Percentiles rank a stretch among this genome's conserved stretches.
phyloP scores from a whole-genome alignment of 2,888 invertebrate species.

The Apotomis capreana region DNA sequence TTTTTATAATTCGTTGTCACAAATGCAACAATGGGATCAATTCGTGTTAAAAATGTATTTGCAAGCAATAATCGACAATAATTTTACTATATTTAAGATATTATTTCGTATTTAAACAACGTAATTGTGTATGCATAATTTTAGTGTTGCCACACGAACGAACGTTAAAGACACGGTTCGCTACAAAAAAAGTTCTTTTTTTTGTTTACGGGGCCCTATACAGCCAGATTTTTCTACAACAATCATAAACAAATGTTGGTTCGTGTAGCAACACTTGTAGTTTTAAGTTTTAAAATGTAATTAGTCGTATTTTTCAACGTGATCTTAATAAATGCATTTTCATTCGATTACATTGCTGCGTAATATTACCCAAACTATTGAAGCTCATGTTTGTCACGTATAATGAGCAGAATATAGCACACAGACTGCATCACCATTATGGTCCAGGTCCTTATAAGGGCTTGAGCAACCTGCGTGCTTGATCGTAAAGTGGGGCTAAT shows the following conservation, averaged over 20 bases:
- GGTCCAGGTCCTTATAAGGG: too few relatives aligned
- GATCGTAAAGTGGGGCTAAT: too few relatives aligned
- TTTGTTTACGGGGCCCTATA: not conserved
- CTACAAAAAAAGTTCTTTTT: not conserved
- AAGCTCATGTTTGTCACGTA: not conserved
- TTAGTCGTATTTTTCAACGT: not conserved
- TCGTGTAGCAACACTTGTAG: conserved; percentile 6
- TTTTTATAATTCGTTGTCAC: conserved; percentile 38
- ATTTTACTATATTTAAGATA: conserved; percentile 43
- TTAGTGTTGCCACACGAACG: conserved; percentile 1
- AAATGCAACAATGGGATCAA: conserved; percentile 39
- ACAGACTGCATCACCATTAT: too few relatives aligned
- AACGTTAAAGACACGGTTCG: not conserved
- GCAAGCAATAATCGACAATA: conserved; percentile 45
- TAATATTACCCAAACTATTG: not conserved
- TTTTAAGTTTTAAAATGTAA: conserved; percentile 9
- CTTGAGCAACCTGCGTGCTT: too few relatives aligned
- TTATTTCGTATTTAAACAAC: conserved; percentile 45
- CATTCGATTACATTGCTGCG: not conserved
- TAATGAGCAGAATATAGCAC: not conserved
- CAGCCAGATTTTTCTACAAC: not conserved
- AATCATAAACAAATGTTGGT: not conserved
- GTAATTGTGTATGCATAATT: conserved; percentile 36
- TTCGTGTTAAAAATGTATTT: conserved; percentile 16
- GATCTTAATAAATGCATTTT: not conserved